These are phyloP conservation scores for Coreoperca whiteheadi DNA, from an alignment of 2,113 vertebrate species.

Conservation along the genomic window DNA sequence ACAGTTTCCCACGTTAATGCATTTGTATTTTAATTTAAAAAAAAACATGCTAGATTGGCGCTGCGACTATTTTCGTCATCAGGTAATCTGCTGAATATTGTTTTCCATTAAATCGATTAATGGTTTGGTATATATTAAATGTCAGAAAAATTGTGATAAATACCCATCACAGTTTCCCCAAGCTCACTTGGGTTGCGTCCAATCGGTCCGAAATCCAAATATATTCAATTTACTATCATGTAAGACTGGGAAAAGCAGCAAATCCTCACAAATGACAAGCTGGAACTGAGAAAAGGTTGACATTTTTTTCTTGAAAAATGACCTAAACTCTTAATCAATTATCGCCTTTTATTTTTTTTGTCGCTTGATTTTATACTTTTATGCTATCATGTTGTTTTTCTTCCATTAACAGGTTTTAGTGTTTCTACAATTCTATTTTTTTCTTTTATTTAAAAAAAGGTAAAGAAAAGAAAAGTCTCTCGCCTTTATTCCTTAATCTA, in stretches of 20 bases:
- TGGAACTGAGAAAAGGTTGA: neutral
- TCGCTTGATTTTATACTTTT: neutral
- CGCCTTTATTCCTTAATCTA: neutral
- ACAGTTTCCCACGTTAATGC: neutral
- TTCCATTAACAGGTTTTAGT: neutral
- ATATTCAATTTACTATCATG: neutral
- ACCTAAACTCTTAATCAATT: too few relatives aligned
- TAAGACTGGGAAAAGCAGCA: neutral
- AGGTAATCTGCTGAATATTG: neutral
- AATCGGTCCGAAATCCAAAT: neutral
- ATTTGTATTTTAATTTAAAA: neutral
- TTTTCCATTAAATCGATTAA: too few relatives aligned
- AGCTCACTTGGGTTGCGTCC: too few relatives aligned
- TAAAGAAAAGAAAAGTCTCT: too few relatives aligned
- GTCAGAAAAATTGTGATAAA: too few relatives aligned
- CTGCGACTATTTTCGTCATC: neutral
- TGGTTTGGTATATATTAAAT: neutral
- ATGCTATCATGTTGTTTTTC: neutral
- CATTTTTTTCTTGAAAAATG: too few relatives aligned
- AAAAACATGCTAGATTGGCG: neutral
- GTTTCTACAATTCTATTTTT: neutral
- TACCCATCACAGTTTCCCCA: too few relatives aligned
- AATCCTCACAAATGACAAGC: neutral
- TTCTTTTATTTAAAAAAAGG: neutral
- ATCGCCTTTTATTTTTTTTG: too few relatives aligned